Conservation (phyloP, 2,113 vertebrate species). For the Platysternon megacephalum region DNA sequence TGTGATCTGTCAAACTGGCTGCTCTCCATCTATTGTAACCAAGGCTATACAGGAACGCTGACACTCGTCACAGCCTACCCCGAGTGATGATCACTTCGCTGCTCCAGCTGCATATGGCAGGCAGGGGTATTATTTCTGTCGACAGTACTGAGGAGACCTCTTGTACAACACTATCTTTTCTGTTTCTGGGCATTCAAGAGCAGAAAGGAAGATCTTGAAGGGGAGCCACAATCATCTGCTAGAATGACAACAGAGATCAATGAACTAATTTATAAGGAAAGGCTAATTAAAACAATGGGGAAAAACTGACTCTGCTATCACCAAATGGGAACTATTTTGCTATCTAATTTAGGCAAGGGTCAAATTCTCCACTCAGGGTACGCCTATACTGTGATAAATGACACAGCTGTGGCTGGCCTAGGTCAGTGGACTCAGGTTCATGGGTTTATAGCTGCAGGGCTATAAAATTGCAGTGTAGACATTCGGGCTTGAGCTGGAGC, state of each 20-base stretch:
- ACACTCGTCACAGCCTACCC: no score
- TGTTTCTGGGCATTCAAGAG: no score
- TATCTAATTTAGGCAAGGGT: neutral
- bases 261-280: neutral
- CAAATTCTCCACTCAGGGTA: neutral
- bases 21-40: no score
- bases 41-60: no score
- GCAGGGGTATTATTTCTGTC: neutral
- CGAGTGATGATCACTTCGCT: no score
- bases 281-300: neutral
- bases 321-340: neutral
- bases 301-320: neutral
- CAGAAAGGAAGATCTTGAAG: neutral
- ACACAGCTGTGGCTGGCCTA: no score
- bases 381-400: no score
- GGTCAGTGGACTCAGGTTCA: no score
- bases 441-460: no score
- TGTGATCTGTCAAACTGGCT: no score
- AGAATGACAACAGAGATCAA: neutral
- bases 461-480: no score
- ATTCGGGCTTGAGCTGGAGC: no score
- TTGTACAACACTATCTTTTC: neutral
- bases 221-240: neutral
- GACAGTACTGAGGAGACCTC: neutral
- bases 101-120: neutral